Conservation (phyloP, 2,113 vertebrate species). For the Eira barbara region DNA sequence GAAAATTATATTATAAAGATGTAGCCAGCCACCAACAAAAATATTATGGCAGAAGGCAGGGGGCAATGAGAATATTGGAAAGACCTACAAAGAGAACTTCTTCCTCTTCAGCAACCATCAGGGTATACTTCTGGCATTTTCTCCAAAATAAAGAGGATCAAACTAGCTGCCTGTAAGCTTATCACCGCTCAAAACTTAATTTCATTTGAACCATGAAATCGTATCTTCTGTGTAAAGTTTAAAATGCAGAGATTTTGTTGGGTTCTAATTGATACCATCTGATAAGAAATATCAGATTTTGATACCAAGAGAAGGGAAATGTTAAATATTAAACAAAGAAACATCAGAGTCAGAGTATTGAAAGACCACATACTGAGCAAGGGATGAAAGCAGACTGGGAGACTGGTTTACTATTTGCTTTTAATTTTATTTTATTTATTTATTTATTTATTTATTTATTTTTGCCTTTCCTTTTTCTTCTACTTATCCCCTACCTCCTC, state of each 20-base stretch:
- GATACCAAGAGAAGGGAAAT: background rate
- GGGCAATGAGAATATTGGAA: background rate
- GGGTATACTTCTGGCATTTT: background rate
- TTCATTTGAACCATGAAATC: constrained; percentile 21
- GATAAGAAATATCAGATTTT: background rate
- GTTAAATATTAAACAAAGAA: background rate
- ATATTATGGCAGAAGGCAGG: background rate
- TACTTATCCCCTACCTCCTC: background rate
- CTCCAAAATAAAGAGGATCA: background rate
- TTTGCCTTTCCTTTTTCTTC: background rate
- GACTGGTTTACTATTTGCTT: background rate
- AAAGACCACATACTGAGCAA: background rate
- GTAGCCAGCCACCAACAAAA: constrained; percentile 37
- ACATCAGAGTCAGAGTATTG: background rate
- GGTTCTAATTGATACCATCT: background rate
- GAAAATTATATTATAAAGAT: constrained; percentile 28
- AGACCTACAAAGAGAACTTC: background rate
- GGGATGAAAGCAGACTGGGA: background rate
- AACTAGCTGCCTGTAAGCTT: background rate
- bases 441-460: too few relatives aligned
- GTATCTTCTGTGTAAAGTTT: background rate
- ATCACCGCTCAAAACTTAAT: background rate
- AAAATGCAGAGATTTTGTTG: background rate
- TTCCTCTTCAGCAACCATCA: background rate
- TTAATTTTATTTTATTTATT: background rate